phyloP scores from a whole-genome alignment of 1,140 invertebrate species.

The Trichonephila inaurata region DNA sequence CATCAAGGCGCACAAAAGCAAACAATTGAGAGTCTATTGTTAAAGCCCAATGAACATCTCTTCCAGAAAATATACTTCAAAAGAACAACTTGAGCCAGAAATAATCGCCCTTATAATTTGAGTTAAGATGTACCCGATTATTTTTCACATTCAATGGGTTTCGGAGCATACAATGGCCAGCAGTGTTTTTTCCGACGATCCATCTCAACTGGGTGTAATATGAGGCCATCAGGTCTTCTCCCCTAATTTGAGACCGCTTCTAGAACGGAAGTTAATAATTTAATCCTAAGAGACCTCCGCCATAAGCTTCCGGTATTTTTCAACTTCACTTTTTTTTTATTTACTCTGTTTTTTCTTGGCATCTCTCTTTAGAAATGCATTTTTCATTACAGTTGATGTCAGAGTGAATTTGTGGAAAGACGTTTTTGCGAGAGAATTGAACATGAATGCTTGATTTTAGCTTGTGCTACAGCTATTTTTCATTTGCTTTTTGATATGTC shows the following conservation, averaged over 20 bases:
- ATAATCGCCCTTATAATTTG: conserved; percentile 3
- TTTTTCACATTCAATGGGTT: background rate
- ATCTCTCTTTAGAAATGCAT: conserved; percentile 13
- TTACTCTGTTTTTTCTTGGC: background rate
- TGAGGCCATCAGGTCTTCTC: conserved; percentile 29
- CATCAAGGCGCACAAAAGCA: background rate
- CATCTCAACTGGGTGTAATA: background rate
- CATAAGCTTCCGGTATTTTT: conserved; percentile 19
- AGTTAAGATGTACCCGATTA: background rate
- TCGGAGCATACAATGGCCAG: background rate
- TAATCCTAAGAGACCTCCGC: background rate
- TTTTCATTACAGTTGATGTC: conserved; percentile 1
- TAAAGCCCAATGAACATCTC: background rate
- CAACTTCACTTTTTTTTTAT: background rate
- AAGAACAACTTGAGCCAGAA: background rate
- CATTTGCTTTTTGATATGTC: background rate
- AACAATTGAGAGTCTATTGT: background rate
- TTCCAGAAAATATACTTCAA: background rate
- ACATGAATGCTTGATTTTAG: background rate
- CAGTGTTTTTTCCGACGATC: background rate
- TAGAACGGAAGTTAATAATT: conserved; percentile 37
- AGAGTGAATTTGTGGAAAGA: background rate
- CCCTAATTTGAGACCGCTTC: background rate
- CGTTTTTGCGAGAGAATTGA: background rate
- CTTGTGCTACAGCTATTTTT: background rate